These are phyloP conservation scores for Esox masquinongy DNA, from an alignment of 2,797 vertebrate species.

Conservation along the genomic window DNA sequence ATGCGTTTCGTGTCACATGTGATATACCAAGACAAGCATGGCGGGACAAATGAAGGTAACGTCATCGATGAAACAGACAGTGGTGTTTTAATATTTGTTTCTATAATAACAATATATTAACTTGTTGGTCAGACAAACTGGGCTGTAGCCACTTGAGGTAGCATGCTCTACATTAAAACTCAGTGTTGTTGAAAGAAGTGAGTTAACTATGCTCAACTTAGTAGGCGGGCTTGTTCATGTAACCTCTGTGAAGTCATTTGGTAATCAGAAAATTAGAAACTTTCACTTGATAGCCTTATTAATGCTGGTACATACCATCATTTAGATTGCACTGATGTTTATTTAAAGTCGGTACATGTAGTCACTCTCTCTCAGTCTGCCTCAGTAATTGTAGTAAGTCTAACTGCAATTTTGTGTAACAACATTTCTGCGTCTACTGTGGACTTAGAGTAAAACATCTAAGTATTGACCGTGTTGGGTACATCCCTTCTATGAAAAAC, in stretches of 20 bases:
- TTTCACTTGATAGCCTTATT: neutral
- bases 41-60: slow-evolving; percentile 76
- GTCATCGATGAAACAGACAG: neutral
- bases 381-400: too few species aligned
- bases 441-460: too few species aligned
- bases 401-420: too few species aligned
- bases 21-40: slow-evolving; percentile 53
- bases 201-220: neutral
- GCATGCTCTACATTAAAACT: neutral
- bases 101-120: neutral
- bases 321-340: too few species aligned
- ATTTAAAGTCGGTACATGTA: too few species aligned
- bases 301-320: neutral
- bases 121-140: neutral
- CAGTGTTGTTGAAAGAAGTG: neutral
- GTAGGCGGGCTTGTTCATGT: neutral
- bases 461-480: too few species aligned
- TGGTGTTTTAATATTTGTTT: neutral
- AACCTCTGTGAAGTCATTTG: neutral
- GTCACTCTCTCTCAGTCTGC: too few species aligned
- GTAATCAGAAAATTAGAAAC: neutral
- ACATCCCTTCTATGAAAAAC: too few species aligned
- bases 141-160: neutral
- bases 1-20: slow-evolving; percentile 32
- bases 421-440: too few species aligned